Evolutionary conservation across 2,888 invertebrate species (phyloP).

Genomic region (Harpalus rufipes): DNA sequence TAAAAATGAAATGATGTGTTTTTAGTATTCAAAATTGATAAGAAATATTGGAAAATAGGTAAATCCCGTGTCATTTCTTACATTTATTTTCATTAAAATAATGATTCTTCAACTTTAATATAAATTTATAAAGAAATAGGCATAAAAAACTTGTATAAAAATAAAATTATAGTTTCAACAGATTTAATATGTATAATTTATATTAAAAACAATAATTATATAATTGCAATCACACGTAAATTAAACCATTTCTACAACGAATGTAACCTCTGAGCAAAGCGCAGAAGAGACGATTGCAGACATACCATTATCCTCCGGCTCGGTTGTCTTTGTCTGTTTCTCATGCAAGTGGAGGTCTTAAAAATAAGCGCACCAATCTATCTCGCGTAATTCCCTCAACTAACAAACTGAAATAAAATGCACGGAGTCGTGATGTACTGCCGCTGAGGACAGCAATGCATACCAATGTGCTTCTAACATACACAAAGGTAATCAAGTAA

Average conservation of each 20-base stretch:
- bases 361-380: constrained; percentile 63
- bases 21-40: no score
- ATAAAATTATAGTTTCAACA: not conserved
- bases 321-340: constrained; percentile 17
- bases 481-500: not conserved
- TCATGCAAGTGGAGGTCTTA: constrained; percentile 60
- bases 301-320: constrained; percentile 46
- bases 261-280: constrained; percentile 23
- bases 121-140: not conserved
- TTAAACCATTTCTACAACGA: constrained; percentile 47
- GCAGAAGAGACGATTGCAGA: constrained; percentile 7
- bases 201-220: constrained; percentile 16
- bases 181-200: not conserved
- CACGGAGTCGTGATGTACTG: constrained; percentile 32
- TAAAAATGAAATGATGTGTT: no score
- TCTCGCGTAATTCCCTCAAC: constrained; percentile 56
- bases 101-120: not conserved
- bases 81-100: no score
- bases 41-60: no score
- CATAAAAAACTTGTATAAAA: not conserved
- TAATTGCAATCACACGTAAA: constrained; percentile 28
- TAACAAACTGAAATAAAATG: constrained; percentile 64
- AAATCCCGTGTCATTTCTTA: no score
- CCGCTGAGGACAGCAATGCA: constrained; percentile 40
- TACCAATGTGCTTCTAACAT: constrained; percentile 34